Percentiles rank a stretch among this genome's conserved stretches.
phyloP scores from a whole-genome alignment of 2,113 vertebrate species.

The Dasyornis broadbenti region DNA sequence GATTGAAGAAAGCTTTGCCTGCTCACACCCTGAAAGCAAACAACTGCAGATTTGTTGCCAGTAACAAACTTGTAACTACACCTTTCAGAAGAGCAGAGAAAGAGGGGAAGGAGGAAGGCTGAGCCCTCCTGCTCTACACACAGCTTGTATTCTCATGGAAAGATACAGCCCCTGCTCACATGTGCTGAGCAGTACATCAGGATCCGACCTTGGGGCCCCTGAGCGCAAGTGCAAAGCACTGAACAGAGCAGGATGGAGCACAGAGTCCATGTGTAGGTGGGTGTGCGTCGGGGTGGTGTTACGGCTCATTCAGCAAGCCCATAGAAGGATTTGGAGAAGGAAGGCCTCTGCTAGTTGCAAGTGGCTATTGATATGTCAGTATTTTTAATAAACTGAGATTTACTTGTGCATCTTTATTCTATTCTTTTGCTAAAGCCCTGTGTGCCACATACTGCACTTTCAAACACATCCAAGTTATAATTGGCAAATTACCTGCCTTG shows the following conservation, averaged over 20 bases:
- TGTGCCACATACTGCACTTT: rapidly evolving
- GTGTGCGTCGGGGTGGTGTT: rapidly evolving
- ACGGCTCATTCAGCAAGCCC: not conserved
- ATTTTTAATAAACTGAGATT: not conserved
- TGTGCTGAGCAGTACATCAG: not conserved
- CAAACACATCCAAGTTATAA: no score
- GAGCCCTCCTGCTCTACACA: not conserved
- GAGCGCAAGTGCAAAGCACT: not conserved
- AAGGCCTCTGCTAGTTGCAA: not conserved
- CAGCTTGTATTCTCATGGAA: rapidly evolving
- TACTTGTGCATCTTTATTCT: not conserved
- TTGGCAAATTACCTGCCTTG: no score
- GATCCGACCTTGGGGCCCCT: not conserved
- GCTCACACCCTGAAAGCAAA: not conserved
- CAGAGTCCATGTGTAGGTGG: rapidly evolving
- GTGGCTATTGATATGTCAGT: not conserved
- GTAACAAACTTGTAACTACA: not conserved
- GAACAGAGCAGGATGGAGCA: not conserved
- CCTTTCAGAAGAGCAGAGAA: not conserved
- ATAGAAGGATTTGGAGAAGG: not conserved
- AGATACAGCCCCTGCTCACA: not conserved
- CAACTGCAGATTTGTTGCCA: not conserved
- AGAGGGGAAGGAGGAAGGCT: not conserved
- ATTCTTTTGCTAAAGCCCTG: not conserved
- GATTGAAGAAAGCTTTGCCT: not conserved